These are phyloP conservation scores for Phataginus tricuspis DNA, from an alignment of 2,797 vertebrate species.

Conservation along the genomic window DNA sequence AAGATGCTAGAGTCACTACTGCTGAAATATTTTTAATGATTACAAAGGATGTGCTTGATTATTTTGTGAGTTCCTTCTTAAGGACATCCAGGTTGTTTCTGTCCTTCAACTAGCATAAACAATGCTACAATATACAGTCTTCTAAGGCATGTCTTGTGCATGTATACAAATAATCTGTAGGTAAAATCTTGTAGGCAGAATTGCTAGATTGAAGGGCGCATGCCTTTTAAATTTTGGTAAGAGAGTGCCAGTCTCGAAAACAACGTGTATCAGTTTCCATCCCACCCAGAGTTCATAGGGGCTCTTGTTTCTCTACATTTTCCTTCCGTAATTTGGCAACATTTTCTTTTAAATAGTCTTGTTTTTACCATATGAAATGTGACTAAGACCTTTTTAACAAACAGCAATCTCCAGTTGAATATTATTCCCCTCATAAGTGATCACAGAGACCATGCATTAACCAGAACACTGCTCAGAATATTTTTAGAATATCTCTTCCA, in stretches of 20 bases:
- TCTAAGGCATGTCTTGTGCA: not conserved
- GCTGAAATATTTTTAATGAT: not conserved
- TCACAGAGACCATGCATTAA: not conserved
- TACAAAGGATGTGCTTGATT: not conserved
- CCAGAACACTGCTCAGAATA: not conserved
- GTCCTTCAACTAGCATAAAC: not conserved
- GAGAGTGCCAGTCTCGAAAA: not conserved
- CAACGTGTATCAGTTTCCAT: not conserved
- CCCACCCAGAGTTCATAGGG: not conserved
- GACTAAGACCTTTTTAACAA: not conserved
- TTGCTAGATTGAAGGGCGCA: not conserved
- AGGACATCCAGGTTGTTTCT: not conserved
- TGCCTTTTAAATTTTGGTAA: not conserved
- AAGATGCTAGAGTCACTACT: too few relatives aligned
- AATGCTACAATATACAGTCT: not conserved
- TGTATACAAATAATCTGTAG: not conserved
- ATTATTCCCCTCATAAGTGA: not conserved
- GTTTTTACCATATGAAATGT: not conserved
- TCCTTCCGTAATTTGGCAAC: not conserved
- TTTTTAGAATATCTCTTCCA: not conserved
- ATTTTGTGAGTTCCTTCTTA: not conserved
- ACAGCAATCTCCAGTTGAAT: not conserved
- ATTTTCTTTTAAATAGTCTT: not conserved
- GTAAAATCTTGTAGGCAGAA: not conserved
- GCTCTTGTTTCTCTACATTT: not conserved